Evolutionary conservation across 1,140 invertebrate species (phyloP), one percentile per base, ranked within the genome.

Genomic region (Temnothorax curvispinosus): DNA sequence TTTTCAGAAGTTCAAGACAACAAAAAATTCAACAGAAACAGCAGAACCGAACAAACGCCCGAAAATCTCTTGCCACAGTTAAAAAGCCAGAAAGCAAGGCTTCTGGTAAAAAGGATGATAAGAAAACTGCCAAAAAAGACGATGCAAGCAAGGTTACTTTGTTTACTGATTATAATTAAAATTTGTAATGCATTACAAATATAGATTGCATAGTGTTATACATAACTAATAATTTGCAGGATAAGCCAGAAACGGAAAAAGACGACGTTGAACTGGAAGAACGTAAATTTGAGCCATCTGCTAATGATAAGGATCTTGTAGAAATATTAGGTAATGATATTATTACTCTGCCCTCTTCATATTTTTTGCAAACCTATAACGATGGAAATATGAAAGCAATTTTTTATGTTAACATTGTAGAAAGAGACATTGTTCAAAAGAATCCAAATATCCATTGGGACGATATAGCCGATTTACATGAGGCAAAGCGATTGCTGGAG

Each of bases 381-480:
- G 21, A 18, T 13, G 4, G 52, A 86, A 78, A 27, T 65, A 13
- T 80, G 38, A 65, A 47, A 67, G 21, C 7, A 4, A 50, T 64
- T 54, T 13, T 77, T 76, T 74, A 56, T 56, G 7, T 56, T 81
- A 69, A 67, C 35, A 11, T 97, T 86, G 87, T 96, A 97, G 99
- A 99, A 95, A 96, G 99, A 93, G 99, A 99, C 96, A 99, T 99
- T 95, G 97, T 99, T 85, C 99, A 99, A 95, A 99, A 99, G 95
- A 99, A 99, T 96, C 98, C 99, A 21, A 99, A 99, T 95, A 98
- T 99, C 87, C 96, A 97, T 92, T 99, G 99, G 99, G 98, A 98
- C 93, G 99, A 99, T 94, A 99, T 99, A 94, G 99, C 99, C 13
- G 99, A 99, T 96, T 96, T 99, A 65, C 96, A 97, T 27, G 99